phyloP scores from a whole-genome alignment of 92 coral and sea anemone genomes.

The Porites evermanni region DNA sequence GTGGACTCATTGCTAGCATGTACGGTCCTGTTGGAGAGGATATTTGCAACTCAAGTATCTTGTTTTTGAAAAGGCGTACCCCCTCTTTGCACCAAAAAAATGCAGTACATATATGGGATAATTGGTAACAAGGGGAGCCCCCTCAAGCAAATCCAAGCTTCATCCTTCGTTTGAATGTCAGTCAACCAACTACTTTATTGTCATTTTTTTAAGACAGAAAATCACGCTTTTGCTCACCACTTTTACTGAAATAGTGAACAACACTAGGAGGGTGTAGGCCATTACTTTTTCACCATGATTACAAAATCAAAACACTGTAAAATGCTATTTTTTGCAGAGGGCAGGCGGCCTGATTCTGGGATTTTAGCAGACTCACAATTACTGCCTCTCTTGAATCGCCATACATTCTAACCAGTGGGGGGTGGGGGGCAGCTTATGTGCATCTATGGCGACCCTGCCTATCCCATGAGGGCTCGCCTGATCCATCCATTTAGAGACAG shows the following conservation, averaged over 20 bases:
- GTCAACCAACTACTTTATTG: conserved; percentile 30
- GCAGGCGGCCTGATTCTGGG: conserved; percentile 22
- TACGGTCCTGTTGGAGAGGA: conserved; percentile 22
- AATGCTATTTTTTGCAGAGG: conserved; percentile 33
- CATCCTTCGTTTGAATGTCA: conserved; percentile 28
- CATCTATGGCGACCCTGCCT: conserved; percentile 29
- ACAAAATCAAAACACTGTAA: conserved; percentile 38
- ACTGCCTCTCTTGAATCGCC: conserved; percentile 4
- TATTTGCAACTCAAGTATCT: conserved; percentile 7
- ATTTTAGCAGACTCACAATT: conserved; percentile 42
- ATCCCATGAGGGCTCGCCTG: conserved; percentile 28
- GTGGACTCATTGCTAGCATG: conserved; percentile 25
- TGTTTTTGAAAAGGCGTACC: conserved; percentile 4
- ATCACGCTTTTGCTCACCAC: conserved; percentile 37
- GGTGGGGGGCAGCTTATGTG: conserved; percentile 29
- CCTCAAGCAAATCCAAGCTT: conserved; percentile 12
- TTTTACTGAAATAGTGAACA: conserved; percentile 30
- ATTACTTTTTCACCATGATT: conserved; percentile 40
- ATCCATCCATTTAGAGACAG: conserved; percentile 24
- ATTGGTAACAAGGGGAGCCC: conserved; percentile 24
- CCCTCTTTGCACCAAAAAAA: not conserved
- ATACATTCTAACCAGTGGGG: conserved; percentile 15
- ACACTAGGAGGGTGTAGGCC: conserved; percentile 21
- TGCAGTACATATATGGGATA: conserved; percentile 23
- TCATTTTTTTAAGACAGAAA: conserved; percentile 2